Evolutionary conservation across 2,113 vertebrate genomes (phyloP).

Genomic region (Calyptomena viridis): DNA sequence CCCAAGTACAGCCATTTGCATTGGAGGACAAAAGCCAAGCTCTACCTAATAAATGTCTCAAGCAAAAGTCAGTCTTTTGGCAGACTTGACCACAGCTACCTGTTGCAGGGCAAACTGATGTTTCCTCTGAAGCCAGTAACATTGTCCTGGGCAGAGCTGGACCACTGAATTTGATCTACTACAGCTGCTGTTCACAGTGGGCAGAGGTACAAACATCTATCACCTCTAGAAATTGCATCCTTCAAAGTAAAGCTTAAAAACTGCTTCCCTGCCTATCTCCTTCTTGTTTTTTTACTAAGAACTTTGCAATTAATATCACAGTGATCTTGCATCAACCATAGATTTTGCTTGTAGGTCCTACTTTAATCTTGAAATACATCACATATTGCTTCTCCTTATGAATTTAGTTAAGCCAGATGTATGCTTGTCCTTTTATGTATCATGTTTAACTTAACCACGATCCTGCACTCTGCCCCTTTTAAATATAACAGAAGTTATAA

Average conservation of each 20-base stretch:
- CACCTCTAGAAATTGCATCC: background rate
- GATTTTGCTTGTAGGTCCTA: background rate
- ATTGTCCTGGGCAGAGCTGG: background rate
- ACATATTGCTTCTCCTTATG: background rate
- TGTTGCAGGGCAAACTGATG: background rate
- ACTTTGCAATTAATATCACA: background rate
- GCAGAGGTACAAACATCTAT: background rate
- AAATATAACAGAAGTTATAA: too few relatives aligned
- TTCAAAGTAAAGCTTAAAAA: background rate
- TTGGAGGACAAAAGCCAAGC: background rate
- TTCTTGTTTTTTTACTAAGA: background rate
- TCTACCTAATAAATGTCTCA: background rate
- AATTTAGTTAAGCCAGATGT: background rate
- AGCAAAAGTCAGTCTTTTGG: background rate
- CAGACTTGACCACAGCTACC: background rate
- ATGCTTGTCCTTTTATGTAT: background rate
- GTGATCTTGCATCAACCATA: background rate
- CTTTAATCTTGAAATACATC: background rate
- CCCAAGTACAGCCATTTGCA: background rate
- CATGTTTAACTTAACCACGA: background rate
- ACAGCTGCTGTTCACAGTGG: background rate
- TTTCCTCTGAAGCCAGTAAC: background rate
- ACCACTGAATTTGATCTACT: background rate
- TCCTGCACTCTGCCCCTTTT: background rate
- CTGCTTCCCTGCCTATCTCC: background rate